Evolutionary conservation across 2,888 invertebrate genomes (phyloP), one percentile per base, ranked within the genome.

Genomic region (Aleiodes testaceus): DNA sequence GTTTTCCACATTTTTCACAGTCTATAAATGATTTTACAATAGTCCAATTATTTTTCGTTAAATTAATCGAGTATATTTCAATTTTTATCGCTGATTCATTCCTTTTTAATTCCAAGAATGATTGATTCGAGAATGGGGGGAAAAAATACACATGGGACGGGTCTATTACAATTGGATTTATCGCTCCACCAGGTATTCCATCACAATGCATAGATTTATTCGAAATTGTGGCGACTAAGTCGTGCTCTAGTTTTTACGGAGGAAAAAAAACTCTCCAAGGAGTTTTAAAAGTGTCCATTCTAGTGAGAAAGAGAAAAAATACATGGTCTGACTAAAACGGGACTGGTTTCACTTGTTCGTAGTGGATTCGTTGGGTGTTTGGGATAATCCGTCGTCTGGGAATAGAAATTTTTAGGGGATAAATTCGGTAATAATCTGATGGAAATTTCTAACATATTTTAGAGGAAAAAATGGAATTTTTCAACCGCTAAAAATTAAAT

Each of bases 361-460:
- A 36, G 30, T 45, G 30, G n/a, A 18, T 61, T 50, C 50, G 61
- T 50, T 63, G 61, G 61, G 42, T 47, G 30, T 42, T 49, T 50
- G 42, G 61, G 61, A 63, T 69, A 50, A 69, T 69, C 50, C 61
- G 2, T 50, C 30, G 42, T 47, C 50, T 42, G 61, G 20, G 50
- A 61, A 69, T 63, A 63, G 55, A 69, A 69, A 49, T 69, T 63
- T n/a, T 14, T 26, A 49, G 20, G 20, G 22, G 12, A 52, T 52
- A 18, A 52, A 52, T 45, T 44, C 22, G 47, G 45, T 66, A 66
- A 66, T 66, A 66, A 66, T 36, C 36, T 36, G 6, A 6, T 36
- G 6, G 9, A 36, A 36, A 36, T 66, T 20, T 55, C 55, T 55
- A 9, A 9, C 9, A 36, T 36, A 36, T 36, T 36, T 36, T 9